Evolutionary conservation across 2,888 invertebrate species (phyloP), one percentile per base, ranked within the genome.

Genomic region (Philereme transversata): DNA sequence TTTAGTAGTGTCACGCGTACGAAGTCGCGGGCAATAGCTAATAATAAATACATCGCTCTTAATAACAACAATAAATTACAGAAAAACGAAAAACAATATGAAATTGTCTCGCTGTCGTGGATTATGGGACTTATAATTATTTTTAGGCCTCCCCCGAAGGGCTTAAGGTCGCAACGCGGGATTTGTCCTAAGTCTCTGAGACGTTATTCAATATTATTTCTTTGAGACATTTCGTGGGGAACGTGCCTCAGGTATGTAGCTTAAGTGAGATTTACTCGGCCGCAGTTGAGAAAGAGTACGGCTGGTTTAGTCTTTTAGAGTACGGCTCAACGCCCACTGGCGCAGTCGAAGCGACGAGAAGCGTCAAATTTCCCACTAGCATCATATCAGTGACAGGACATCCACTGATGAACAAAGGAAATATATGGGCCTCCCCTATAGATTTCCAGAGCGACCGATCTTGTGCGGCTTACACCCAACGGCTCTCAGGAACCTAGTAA

Each of bases 191-290:
- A 81, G 82, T 73, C 82, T 22, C 53, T n/a, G 35, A 49, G 80
- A 78, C 86, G 86, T 88, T 89, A 62, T 62, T 62, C 62, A 90
- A 91, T 91, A 91, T 90, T 88, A 89, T 89, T 88, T 86, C 87
- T 83, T 77, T 76, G 76, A 76, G 57, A 62, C 62, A 57, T 57
- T 62, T 54, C 47, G 51, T 46, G 51, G 45, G 75, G 75, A 77
- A 72, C 80, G 74, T 81, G 82, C 79, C 81, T 75, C 84, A 82
- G 82, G 84, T 83, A 78, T 47, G 54, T 45, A 71, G 83, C 68
- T 84, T 85, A 83, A 79, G 75, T 71, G 69, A 70, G 67, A 59
- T 70, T 74, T 72, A 72, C 72, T 33, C 50, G 11, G 33, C 7
- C 10, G 10, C 59, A 59, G 63, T 56, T 56, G 50, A 53, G 49